Base-by-base conservation (phyloP, 2,113 vertebrate species). In the Speoplatyrhinus poulsoni region DNA sequence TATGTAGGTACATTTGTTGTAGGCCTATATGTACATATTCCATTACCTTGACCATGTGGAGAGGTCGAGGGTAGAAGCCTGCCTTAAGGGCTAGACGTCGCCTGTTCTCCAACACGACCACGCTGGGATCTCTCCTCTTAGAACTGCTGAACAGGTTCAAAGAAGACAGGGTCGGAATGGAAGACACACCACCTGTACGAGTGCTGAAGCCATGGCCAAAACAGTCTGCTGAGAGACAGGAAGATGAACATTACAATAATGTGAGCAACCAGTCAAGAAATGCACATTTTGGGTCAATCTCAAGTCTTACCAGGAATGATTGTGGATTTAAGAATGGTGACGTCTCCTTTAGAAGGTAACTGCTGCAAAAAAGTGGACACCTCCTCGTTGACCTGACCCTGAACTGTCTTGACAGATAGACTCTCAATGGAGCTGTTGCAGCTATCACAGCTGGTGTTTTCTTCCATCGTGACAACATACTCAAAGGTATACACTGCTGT, bases 191-290 rank as follows among this genome's bases (percentile, higher is more conserved):
- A 17, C 97, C 97, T 10, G 82, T 52, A 48, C 97, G 94, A 13
- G 95, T 94, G 15, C 92, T 98, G 90, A 98, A 98, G n/a, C 96
- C 97, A 12, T 99, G 97, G 15, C 94, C 89, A 68, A 99, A 98
- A 63, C 78, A 79, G 11, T 90, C 87, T 93, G 83, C 91, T 92
- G 72, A 56, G 1, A 52, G 0, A 41, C 0, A 64, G 0, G 60
- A 9, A 17, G 1, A 17, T 6, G 26, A 41, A 32, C 33, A 12
- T 36, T 16, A 47, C 3, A 11, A 15, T 57, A 57, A 57, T 57
- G 3, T 26, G n/a, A 54, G 26, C 46, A 49, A 8, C 36, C 1
- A 7, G 36, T 6, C 7, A 41, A 41, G 7, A 41, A 5, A 41
- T 26, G 36, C 7, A 41, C 6, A 41, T 41, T 41, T 7, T 41